phyloP scores from a whole-genome alignment of 2,888 invertebrate species.

The Silvanus unidentatus region DNA sequence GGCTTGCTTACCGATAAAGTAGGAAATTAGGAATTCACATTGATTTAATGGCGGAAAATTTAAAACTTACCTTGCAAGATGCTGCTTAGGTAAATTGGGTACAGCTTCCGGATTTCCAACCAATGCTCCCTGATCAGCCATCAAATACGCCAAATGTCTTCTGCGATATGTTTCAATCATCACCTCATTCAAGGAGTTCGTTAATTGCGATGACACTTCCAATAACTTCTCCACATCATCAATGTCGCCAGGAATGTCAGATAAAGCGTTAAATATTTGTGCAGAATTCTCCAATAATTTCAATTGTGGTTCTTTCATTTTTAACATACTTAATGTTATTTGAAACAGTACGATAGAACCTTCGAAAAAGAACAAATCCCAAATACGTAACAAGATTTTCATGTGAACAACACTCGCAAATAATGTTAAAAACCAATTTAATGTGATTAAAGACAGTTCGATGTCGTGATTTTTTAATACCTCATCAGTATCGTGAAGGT shows the following conservation, averaged over 20 bases:
- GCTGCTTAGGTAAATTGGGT: slow-evolving; percentile 90
- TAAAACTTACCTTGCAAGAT: slow-evolving; percentile 59
- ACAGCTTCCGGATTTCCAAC: slow-evolving; percentile 86
- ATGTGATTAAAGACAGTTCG: slow-evolving; percentile 89
- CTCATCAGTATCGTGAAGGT: slow-evolving; percentile 82
- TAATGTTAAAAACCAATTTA: slow-evolving; percentile 96
- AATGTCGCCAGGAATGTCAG: slow-evolving; percentile 91
- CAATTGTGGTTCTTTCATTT: slow-evolving; percentile 78
- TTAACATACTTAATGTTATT: slow-evolving; percentile 89
- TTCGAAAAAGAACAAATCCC: slow-evolving; percentile 96
- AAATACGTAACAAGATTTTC: slow-evolving; percentile 86
- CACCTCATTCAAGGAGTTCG: slow-evolving; percentile 76
- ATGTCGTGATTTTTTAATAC: slow-evolving; percentile 91
- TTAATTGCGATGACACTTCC: slow-evolving; percentile 67
- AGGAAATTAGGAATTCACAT: too few relatives aligned
- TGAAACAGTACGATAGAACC: slow-evolving; percentile 93
- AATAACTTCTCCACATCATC: slow-evolving; percentile 86
- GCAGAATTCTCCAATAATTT: slow-evolving; percentile 89
- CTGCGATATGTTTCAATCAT: slow-evolving; percentile 84
- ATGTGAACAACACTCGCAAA: slow-evolving; percentile 96
- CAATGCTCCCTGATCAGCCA: slow-evolving; percentile 93
- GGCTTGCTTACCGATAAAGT: too few relatives aligned
- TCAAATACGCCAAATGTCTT: slow-evolving; percentile 88
- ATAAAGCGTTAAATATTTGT: slow-evolving; percentile 94
- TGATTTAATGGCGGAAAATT: not conserved